A percentile compares a stretch with the other conserved stretches of the same genome.
Conservation (phyloP, 2,888 invertebrate species). For the Periphyllus acericola region DNA sequence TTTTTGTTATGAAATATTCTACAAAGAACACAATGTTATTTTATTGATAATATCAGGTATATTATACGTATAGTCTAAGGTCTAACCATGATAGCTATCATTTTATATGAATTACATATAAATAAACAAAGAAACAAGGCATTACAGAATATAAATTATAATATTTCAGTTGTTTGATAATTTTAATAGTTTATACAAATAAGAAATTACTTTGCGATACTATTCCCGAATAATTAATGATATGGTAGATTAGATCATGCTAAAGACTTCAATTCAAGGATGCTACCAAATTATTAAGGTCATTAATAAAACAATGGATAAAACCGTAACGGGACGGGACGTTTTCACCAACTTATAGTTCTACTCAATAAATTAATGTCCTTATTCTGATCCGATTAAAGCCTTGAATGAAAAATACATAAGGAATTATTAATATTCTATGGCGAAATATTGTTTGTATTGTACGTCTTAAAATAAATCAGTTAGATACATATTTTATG, state of each 20-base stretch:
- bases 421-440: background rate
- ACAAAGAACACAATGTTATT: no score
- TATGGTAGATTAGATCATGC: constrained; percentile 1
- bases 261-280: constrained; percentile 25
- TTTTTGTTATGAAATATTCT: no score
- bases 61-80: no score
- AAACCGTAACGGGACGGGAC: constrained; percentile 1
- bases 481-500: background rate
- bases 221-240: background rate
- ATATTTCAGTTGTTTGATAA: background rate
- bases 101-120: no score
- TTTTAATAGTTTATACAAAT: background rate
- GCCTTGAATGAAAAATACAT: constrained; percentile 21
- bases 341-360: constrained; percentile 7
- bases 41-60: no score
- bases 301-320: constrained; percentile 11
- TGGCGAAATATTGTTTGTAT: background rate
- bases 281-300: constrained; percentile 10
- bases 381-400: constrained; percentile 44
- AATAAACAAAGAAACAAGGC: no score
- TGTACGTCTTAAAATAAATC: constrained; percentile 27
- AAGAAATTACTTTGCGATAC: background rate
- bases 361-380: constrained; percentile 20
- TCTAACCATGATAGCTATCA: no score
- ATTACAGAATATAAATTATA: no score